Percentiles rank a stretch among this genome's conserved stretches.
Conservation (phyloP, 2,888 invertebrate species). For the Platypus cylindrus region DNA sequence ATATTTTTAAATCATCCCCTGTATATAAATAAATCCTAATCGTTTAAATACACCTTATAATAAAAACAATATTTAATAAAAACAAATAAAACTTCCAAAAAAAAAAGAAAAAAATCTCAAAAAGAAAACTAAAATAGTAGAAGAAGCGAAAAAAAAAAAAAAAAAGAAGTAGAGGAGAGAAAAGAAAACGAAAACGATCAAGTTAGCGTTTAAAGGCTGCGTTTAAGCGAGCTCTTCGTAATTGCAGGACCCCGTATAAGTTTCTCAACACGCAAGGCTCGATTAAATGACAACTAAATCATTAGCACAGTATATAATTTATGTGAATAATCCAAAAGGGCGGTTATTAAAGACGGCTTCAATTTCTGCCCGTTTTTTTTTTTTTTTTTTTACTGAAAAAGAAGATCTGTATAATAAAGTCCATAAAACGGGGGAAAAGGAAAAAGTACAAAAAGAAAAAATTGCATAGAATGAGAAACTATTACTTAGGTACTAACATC, state of each 20-base stretch:
- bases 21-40: too few relatives aligned
- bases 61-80: too few relatives aligned
- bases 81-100: too few relatives aligned
- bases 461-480: too few relatives aligned
- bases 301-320: conserved; percentile 25
- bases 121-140: conserved; percentile 6
- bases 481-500: too few relatives aligned
- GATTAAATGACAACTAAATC: conserved; percentile 30
- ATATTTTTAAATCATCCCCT: too few relatives aligned
- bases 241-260: conserved; percentile 19
- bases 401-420: too few relatives aligned
- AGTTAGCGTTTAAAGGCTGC: conserved; percentile 15
- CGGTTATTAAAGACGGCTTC: conserved; percentile 13
- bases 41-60: too few relatives aligned
- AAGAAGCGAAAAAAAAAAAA: conserved; percentile 2
- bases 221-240: conserved; percentile 15
- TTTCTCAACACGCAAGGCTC: conserved; percentile 21
- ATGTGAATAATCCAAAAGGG: conserved; percentile 17
- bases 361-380: conserved; percentile 4
- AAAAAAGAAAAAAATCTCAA: conserved; percentile 6
- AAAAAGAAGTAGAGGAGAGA: conserved; percentile 5
- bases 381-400: conserved; percentile 3
- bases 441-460: too few relatives aligned
- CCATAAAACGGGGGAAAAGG: too few relatives aligned
- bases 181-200: conserved; percentile 11